These are phyloP conservation scores for Archilochus colubris DNA, from an alignment of 2,113 vertebrate species.

Conservation along the genomic window DNA sequence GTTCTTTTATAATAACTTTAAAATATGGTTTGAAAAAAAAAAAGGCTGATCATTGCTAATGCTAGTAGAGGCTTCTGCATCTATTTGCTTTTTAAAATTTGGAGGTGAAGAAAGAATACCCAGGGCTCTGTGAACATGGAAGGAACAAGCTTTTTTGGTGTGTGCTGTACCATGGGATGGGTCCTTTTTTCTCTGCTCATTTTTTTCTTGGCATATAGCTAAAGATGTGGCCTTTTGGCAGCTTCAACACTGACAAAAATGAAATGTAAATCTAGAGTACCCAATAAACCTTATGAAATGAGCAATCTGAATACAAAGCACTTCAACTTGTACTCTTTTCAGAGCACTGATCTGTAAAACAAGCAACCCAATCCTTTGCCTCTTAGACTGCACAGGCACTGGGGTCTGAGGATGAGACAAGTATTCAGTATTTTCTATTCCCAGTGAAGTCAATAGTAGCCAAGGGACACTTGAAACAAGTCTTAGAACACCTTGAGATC, in stretches of 20 bases:
- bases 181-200: not conserved
- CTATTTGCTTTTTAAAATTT: not conserved
- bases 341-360: not conserved
- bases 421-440: not conserved
- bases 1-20: not conserved
- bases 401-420: not conserved
- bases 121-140: not conserved
- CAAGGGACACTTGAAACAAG: not conserved
- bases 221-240: constrained; percentile 18
- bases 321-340: not conserved
- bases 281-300: not conserved
- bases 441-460: not conserved
- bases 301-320: not conserved
- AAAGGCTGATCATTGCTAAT: not conserved
- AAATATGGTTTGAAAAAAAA: not conserved
- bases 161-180: not conserved
- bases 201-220: not conserved
- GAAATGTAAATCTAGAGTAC: not conserved
- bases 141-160: not conserved
- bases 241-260: not conserved
- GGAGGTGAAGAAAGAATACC: not conserved
- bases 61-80: not conserved
- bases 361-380: not conserved
- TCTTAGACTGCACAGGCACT: not conserved
- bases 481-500: not conserved